Base-by-base conservation (phyloP, 2,888 invertebrate species). In the Toxonevra muliebris region DNA sequence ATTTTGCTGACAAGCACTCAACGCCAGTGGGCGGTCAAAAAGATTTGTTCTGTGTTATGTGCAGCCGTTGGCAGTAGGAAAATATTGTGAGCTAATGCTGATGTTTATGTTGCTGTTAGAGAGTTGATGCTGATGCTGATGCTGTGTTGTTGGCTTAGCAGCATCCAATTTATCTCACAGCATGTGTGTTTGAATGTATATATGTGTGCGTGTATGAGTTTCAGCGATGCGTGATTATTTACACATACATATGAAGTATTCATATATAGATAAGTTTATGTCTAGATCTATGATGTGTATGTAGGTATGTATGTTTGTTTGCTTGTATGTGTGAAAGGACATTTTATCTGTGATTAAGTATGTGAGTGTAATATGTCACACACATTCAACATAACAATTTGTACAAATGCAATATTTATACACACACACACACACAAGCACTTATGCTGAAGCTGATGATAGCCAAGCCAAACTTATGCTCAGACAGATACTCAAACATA, bases 1-100 rank as follows among this genome's bases (percentile, higher is more conserved):
- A 53, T 67, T 67, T 66, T 48, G 15, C 15, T 48, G 13, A 11
- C 62, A 67, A 61, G 60, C 66, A 66, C 66, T 66, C 61, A 61
- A 48, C 45, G 53, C 60, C 65, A 65, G 61, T 61, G 61, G 61
- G 61, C 61, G 61, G 61, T 17, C 52, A 53, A 61, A 30, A 52
- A 61, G 53, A 61, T 61, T 52, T 52, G 61, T 50, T 17, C 20
- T 43, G 30, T 42, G 13, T 2, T 58, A 5, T 48, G 48, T 48
- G n/a, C 48, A 48, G 48, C 48, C 48, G 48, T 15, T 8, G 48
- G 48, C 48, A 15, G n/a, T 48, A 48, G 48, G 48, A 48, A n/a
- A 48, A 48, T 48, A 48, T 48, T 48, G 48, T 8, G 10, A 48
- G 48, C 48, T 48, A 48, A 48, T 48, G 15, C 48, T 15, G 15